Conservation (phyloP, 2,113 vertebrate species). For the Phylloscopus trochilus region DNA sequence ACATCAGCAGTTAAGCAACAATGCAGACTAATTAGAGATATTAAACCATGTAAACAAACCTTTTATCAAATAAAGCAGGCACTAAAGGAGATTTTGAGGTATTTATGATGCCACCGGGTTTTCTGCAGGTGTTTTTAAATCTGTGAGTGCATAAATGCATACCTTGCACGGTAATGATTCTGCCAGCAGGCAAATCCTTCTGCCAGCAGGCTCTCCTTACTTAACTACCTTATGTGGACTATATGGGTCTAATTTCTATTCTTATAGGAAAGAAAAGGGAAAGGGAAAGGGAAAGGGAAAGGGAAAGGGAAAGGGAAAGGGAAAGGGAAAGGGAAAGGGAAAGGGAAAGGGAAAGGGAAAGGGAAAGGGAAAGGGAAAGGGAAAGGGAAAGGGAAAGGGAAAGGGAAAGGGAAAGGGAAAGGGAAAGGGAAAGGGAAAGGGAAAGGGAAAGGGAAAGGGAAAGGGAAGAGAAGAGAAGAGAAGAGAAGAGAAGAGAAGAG, state of each 20-base stretch:
- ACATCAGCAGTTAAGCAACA: neutral
- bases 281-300: too few relatives aligned
- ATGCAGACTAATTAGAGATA: constrained; percentile 47
- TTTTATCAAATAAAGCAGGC: neutral
- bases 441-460: too few relatives aligned
- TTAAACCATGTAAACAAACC: constrained; percentile 27
- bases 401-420: too few relatives aligned
- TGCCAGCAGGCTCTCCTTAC: neutral
- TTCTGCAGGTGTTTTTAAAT: neutral
- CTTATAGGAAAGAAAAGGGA: neutral
- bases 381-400: too few relatives aligned
- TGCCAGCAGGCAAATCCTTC: neutral
- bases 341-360: too few relatives aligned
- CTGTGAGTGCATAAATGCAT: neutral
- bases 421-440: too few relatives aligned
- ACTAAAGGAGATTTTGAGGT: neutral
- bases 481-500: too few relatives aligned
- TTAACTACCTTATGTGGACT: neutral
- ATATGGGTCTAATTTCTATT: neutral
- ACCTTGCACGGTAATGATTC: neutral
- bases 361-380: too few relatives aligned
- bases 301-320: too few relatives aligned
- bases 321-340: too few relatives aligned
- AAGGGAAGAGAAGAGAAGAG: too few relatives aligned
- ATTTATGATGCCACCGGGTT: neutral